Percentiles rank a stretch among this genome's conserved stretches.
Evolutionary conservation across 2,113 vertebrate genomes (phyloP).

Genomic region (Mormyrus lacerda): DNA sequence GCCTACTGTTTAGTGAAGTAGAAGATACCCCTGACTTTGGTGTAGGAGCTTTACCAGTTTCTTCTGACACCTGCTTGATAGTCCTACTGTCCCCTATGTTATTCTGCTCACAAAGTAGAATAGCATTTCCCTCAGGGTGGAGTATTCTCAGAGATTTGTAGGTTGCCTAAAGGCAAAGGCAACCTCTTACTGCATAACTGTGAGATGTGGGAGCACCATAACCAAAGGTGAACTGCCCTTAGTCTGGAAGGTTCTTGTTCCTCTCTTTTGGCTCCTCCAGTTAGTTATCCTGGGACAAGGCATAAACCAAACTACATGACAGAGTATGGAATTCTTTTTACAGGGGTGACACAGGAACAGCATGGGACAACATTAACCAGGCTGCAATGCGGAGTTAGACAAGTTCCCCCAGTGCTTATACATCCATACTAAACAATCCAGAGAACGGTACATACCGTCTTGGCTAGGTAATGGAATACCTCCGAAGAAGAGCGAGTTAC

Average conservation of each 20-base stretch:
- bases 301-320: neutral
- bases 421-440: neutral
- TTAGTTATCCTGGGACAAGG: neutral
- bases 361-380: neutral
- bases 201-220: neutral
- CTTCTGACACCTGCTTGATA: neutral
- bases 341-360: neutral
- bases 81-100: neutral
- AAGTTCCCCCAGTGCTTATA: neutral
- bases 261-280: neutral
- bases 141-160: neutral
- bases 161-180: neutral
- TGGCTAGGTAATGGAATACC: neutral
- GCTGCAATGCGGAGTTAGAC: neutral
- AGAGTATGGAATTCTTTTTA: neutral
- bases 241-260: neutral
- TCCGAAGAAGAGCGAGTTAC: neutral
- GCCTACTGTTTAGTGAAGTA: neutral
- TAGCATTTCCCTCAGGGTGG: neutral
- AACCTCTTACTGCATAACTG: neutral
- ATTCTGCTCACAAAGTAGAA: neutral
- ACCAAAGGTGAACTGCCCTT: neutral
- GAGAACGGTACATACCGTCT: neutral
- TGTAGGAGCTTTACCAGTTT: neutral
- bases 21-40: neutral